Percentiles rank a stretch among this genome's conserved stretches.
phyloP scores from a whole-genome alignment of 2,888 invertebrate genomes.

The Pristionchus arcanus region DNA sequence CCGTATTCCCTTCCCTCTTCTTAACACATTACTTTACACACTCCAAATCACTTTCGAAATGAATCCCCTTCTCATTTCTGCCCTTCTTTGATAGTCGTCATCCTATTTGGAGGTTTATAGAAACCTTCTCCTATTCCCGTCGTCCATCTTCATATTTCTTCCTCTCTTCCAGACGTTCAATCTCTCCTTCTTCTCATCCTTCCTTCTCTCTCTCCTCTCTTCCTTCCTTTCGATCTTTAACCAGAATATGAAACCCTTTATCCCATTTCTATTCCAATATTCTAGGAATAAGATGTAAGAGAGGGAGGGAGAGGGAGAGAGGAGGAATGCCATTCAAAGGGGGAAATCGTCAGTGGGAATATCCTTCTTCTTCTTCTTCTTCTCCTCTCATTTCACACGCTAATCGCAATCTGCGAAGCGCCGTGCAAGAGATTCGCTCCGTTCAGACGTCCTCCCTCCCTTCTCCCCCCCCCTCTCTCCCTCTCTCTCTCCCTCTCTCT shows the following conservation, averaged over 20 bases:
- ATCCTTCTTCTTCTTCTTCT: background rate
- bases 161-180: background rate
- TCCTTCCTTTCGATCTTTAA: background rate
- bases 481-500: background rate
- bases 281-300: background rate
- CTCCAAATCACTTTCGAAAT: background rate
- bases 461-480: conserved; percentile 21
- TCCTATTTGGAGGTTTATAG: background rate
- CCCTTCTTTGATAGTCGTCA: background rate
- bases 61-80: background rate
- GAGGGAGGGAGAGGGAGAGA: background rate
- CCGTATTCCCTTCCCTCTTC: background rate
- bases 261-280: conserved; percentile 22
- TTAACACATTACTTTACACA: background rate
- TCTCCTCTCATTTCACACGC: background rate
- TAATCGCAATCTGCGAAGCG: background rate
- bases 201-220: conserved; percentile 17
- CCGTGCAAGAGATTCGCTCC: background rate
- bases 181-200: background rate
- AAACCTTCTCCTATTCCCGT: background rate
- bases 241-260: conserved; percentile 35
- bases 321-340: background rate
- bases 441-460: conserved; percentile 4
- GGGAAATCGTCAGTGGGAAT: background rate
- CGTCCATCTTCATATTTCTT: no score